Conservation (phyloP, 1,140 invertebrate species). For the Drosophila nebulosa region DNA sequence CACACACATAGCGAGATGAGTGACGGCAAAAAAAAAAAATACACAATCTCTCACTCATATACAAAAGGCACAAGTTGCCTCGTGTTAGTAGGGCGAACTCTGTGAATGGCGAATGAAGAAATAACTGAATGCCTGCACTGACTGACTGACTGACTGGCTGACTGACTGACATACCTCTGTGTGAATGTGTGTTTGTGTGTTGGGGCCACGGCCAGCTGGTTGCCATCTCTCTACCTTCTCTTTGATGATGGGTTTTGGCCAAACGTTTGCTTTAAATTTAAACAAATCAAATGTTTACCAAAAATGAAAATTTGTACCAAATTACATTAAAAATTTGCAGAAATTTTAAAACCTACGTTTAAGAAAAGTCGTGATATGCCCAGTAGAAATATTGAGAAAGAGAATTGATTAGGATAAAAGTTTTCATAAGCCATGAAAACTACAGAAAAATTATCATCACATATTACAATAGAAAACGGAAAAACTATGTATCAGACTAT, state of each 20-base stretch:
- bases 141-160: constrained; percentile 26
- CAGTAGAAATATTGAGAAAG: too few relatives aligned
- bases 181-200: constrained; percentile 10
- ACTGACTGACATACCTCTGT: constrained; percentile 36
- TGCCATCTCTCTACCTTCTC: not conserved
- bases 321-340: not conserved
- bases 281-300: constrained; percentile 5
- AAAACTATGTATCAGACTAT: too few relatives aligned
- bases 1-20: not conserved
- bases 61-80: constrained; percentile 13
- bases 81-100: constrained; percentile 39
- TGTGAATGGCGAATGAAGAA: constrained; percentile 47
- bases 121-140: constrained; percentile 50
- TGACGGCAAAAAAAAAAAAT: not conserved
- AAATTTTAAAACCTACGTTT: not conserved
- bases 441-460: too few relatives aligned
- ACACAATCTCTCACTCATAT: not conserved
- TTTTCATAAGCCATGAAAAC: too few relatives aligned
- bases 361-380: not conserved
- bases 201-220: constrained; percentile 38
- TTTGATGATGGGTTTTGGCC: constrained; percentile 16
- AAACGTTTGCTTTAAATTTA: constrained; percentile 41
- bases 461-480: too few relatives aligned
- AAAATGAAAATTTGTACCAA: not conserved
- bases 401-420: too few relatives aligned